phyloP scores from a whole-genome alignment of 2,888 invertebrate species.

The Sesia apiformis region DNA sequence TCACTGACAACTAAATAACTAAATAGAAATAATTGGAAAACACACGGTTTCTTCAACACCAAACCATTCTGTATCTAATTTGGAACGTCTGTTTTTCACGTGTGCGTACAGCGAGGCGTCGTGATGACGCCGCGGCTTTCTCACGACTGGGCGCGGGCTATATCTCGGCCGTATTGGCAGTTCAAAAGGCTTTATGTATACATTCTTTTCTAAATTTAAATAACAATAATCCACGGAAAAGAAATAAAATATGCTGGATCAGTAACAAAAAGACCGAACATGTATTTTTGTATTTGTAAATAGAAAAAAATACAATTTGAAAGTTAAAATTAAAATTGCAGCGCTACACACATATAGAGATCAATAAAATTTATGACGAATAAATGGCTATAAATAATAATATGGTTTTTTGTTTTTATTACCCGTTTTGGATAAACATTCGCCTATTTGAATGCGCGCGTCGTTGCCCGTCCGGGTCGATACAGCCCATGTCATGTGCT shows the following conservation, averaged over 20 bases:
- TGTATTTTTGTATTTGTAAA: background rate
- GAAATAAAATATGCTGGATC: conserved; percentile 4
- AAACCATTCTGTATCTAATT: conserved; percentile 38
- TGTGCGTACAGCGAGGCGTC: conserved; percentile 42
- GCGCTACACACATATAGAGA: background rate
- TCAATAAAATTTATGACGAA: background rate
- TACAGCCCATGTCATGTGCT: conserved; percentile 56
- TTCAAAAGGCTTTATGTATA: conserved; percentile 27
- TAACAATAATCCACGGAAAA: background rate
- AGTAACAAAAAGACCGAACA: conserved; percentile 2
- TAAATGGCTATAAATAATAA: background rate
- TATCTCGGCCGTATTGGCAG: conserved; percentile 34
- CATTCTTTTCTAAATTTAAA: conserved; percentile 1
- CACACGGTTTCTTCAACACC: conserved; percentile 22
- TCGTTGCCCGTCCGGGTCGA: conserved; percentile 62
- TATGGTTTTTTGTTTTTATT: conserved; percentile 3
- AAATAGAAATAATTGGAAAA: background rate
- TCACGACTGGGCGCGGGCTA: conserved; percentile 57
- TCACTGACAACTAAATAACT: background rate
- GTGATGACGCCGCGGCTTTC: conserved; percentile 43
- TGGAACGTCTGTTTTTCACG: conserved; percentile 35
- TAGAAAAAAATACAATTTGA: background rate
- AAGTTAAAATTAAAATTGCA: background rate
- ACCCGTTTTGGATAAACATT: conserved; percentile 25
- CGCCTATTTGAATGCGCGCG: conserved; percentile 58